These are phyloP conservation scores for Antechinus flavipes DNA, from an alignment of 2,113 vertebrate species.

Conservation along the genomic window DNA sequence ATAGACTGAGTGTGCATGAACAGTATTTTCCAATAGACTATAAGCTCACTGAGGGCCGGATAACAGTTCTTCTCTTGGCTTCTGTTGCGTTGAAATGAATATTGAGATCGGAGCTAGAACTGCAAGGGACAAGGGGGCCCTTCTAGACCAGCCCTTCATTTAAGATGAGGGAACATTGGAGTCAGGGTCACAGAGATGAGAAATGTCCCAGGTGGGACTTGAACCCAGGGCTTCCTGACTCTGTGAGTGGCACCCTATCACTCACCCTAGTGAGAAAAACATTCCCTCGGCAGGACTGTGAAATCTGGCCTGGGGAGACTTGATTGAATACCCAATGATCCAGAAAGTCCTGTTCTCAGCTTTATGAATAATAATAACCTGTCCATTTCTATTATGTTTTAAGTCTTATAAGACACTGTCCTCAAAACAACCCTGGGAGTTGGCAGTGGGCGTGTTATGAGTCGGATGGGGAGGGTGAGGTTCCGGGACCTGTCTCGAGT, in stretches of 20 bases:
- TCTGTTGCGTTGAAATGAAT: neutral
- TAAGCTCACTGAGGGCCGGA: neutral
- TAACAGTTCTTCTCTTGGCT: neutral
- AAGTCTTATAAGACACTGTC: neutral
- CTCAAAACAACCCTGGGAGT: neutral
- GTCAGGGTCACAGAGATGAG: neutral
- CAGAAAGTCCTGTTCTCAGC: neutral
- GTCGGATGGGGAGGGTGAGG: neutral
- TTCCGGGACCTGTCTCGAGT: neutral
- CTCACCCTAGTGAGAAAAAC: neutral
- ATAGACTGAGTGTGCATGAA: neutral
- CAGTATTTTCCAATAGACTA: neutral
- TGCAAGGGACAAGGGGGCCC: neutral
- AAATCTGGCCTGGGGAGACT: neutral
- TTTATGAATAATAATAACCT: neutral
- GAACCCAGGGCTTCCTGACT: neutral
- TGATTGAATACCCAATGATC: neutral
- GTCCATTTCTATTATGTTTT: neutral
- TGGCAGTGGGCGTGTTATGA: fast-evolving
- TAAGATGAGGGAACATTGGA: neutral
- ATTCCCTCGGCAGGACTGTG: neutral
- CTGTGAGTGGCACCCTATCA: neutral
- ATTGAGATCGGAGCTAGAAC: neutral
- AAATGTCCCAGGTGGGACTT: neutral
- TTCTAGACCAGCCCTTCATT: neutral